These are phyloP conservation scores for Orchestes rusci DNA, from an alignment of 2,888 invertebrate species.

Conservation along the genomic window DNA sequence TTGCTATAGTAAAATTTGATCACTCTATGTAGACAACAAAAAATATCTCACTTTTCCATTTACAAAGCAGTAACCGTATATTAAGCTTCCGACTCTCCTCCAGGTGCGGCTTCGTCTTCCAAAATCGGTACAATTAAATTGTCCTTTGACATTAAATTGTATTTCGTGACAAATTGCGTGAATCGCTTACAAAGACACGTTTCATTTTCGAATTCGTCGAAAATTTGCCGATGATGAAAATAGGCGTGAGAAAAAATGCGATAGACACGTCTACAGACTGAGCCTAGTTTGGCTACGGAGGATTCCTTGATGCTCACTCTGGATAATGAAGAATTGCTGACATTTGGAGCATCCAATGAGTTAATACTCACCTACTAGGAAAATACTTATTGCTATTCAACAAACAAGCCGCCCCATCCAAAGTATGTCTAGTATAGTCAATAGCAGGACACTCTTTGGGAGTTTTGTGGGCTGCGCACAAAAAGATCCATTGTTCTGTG, in stretches of 20 bases:
- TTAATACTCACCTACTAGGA: conserved; percentile 83
- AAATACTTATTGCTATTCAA: conserved; percentile 99
- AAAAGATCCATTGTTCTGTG: conserved; percentile 99
- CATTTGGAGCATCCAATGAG: background rate
- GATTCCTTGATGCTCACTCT: conserved; percentile 99
- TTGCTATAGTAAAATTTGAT: too few species aligned
- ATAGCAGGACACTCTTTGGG: conserved; percentile 99
- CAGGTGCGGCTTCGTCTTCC: conserved; percentile 62
- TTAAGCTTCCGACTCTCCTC: conserved; percentile 48
- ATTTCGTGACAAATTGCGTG: conserved; percentile 96
- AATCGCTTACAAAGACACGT: conserved; percentile 93
- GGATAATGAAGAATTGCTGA: conserved; percentile 20
- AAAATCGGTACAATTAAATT: conserved; percentile 97
- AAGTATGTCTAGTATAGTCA: conserved; percentile 96
- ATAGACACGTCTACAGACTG: conserved; percentile 96
- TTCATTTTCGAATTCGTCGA: conserved; percentile 97
- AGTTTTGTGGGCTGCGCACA: conserved; percentile 99
- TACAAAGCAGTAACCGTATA: background rate
- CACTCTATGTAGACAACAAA: too few species aligned
- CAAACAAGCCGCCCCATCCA: conserved; percentile 97
- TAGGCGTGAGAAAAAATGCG: conserved; percentile 99
- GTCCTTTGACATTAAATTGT: conserved; percentile 96
- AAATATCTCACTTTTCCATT: too few species aligned
- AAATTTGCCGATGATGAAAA: conserved; percentile 94
- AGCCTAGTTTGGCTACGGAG: conserved; percentile 96